phyloP scores from a whole-genome alignment of 2,113 vertebrate genomes.

The Mesocricetus auratus region DNA sequence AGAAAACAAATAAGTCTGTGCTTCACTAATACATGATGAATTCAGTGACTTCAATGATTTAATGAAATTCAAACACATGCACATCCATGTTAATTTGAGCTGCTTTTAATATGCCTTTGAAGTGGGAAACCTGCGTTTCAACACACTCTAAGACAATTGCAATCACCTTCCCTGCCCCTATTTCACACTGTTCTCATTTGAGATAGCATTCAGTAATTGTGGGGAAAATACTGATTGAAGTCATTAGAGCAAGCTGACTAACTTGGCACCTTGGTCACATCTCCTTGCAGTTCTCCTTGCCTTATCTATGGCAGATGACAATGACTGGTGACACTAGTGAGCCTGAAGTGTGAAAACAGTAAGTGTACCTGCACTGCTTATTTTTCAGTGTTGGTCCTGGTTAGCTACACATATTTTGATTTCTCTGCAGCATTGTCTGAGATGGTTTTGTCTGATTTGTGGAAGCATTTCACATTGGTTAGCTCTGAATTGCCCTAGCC shows the following conservation, averaged over 20 bases:
- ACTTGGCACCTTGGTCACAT: fast-evolving
- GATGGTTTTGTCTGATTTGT: neutral
- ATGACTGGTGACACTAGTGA: neutral
- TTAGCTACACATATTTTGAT: neutral
- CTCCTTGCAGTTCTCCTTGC: neutral
- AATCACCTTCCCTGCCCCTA: neutral
- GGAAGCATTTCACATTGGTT: neutral
- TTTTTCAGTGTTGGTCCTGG: neutral
- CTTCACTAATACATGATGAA: conserved; percentile 60
- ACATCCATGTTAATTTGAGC: conserved; percentile 20
- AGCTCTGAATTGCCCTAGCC: neutral
- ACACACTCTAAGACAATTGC: neutral
- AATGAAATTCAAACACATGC: neutral
- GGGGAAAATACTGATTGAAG: neutral
- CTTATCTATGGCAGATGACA: neutral
- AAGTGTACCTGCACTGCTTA: neutral
- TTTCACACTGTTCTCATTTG: neutral
- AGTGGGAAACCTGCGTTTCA: neutral
- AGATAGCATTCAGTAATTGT: neutral
- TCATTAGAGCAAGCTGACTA: neutral
- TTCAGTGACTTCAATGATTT: conserved; percentile 46
- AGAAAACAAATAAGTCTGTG: conserved; percentile 22
- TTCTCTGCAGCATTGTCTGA: neutral
- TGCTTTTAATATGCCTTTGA: neutral
- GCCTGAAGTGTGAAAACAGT: neutral